Evolutionary conservation across 2,797 vertebrate genomes (phyloP).

Genomic region (Melanogrammus aeglefinus): DNA sequence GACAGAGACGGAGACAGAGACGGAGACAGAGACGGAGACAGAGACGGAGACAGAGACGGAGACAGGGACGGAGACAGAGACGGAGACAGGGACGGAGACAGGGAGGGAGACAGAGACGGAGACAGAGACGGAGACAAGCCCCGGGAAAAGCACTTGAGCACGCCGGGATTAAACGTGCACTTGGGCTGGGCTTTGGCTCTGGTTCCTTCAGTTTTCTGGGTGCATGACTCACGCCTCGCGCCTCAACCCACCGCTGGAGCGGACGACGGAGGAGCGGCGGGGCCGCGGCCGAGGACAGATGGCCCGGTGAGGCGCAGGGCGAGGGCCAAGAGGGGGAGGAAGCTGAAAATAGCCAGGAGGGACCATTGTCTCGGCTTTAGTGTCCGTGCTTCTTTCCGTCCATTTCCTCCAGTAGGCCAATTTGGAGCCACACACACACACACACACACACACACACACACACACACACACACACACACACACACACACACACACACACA

Average conservation of each 20-base stretch:
- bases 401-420: constrained; percentile 28
- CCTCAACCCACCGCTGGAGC: not conserved
- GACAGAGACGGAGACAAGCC: constrained; percentile 29
- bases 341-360: constrained; percentile 60
- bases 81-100: constrained; percentile 15
- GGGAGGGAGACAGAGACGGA: not conserved
- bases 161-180: too few species aligned
- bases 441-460: not conserved
- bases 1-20: constrained; percentile 1
- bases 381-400: constrained; percentile 48
- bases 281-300: not conserved
- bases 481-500: too few species aligned
- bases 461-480: not conserved
- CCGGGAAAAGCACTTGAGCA: constrained; percentile 37
- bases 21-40: constrained; percentile 7
- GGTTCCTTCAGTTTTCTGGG: too few species aligned
- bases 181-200: too few species aligned
- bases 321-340: constrained; percentile 44
- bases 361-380: constrained; percentile 55
- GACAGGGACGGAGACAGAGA: constrained; percentile 19
- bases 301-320: constrained; percentile 37
- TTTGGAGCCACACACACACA: not conserved
- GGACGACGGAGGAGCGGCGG: not conserved
- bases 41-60: constrained; percentile 20
- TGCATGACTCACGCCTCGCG: too few species aligned